Conservation (phyloP, 1,140 invertebrate genomes). For the Pseudomyrmex pallidus region DNA sequence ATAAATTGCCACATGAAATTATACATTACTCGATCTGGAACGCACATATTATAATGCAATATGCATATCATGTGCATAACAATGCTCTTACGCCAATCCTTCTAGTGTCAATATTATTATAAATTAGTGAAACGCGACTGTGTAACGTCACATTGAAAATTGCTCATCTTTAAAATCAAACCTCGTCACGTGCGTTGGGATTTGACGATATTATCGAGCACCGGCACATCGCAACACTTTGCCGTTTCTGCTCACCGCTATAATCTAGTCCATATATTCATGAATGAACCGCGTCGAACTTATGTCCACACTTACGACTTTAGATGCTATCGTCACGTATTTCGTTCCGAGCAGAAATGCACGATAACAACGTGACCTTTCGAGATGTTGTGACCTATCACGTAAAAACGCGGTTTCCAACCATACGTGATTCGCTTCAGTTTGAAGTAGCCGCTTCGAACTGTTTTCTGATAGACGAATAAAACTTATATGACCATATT, state of each 20-base stretch:
- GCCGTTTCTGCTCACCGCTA: slow-evolving; percentile 5
- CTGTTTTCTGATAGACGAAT: neutral
- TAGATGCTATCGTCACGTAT: slow-evolving; percentile 25
- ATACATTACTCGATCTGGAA: neutral
- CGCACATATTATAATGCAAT: neutral
- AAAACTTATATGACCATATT: neutral
- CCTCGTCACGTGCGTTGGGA: neutral
- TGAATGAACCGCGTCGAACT: slow-evolving; percentile 30
- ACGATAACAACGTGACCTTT: slow-evolving; percentile 34
- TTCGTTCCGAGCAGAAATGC: slow-evolving; percentile 9
- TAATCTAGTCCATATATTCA: slow-evolving; percentile 38
- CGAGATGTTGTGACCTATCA: slow-evolving; percentile 44
- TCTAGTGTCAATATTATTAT: neutral
- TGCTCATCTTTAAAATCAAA: neutral
- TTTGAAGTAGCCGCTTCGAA: slow-evolving; percentile 12
- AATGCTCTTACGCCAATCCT: neutral
- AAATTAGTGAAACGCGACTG: slow-evolving; percentile 17
- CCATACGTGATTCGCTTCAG: neutral
- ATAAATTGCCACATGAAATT: neutral
- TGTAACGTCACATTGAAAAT: slow-evolving; percentile 2
- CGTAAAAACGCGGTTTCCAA: slow-evolving; percentile 19
- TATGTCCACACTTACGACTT: slow-evolving; percentile 17
- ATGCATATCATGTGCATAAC: neutral
- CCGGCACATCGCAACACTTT: neutral
- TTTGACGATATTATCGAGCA: slow-evolving; percentile 6